Evolutionary conservation across 1,140 invertebrate species (phyloP).

Genomic region (Plectrocnemia conspersa): DNA sequence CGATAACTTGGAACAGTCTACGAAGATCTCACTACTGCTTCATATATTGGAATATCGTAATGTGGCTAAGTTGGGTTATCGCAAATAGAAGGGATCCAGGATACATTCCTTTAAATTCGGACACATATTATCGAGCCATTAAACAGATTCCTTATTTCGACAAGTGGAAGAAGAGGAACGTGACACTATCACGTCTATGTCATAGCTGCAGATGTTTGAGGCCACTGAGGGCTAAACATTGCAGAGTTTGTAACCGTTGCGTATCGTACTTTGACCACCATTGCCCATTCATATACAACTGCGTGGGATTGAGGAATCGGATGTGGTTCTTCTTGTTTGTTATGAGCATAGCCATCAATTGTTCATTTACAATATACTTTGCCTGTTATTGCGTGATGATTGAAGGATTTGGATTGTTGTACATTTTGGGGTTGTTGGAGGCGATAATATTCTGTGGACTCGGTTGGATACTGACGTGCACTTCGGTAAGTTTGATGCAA

Average conservation of each 20-base stretch:
- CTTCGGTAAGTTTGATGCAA: conserved; percentile 73
- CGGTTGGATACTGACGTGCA: conserved; percentile 81
- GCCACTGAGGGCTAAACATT: conserved; percentile 85
- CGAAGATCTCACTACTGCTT: conserved; percentile 83
- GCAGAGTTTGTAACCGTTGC: conserved; percentile 85
- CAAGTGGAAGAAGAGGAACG: conserved; percentile 81
- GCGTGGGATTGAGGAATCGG: conserved; percentile 78
- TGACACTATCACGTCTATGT: conserved; percentile 80
- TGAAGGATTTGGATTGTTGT: conserved; percentile 78
- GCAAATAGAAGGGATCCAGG: conserved; percentile 85
- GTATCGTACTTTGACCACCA: conserved; percentile 92
- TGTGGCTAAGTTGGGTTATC: conserved; percentile 90
- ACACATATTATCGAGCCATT: conserved; percentile 83
- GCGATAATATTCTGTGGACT: conserved; percentile 77
- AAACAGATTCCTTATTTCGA: conserved; percentile 86
- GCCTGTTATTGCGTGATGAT: conserved; percentile 80
- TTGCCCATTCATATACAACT: conserved; percentile 93
- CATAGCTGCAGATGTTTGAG: conserved; percentile 85
- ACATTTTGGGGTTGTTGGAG: conserved; percentile 74
- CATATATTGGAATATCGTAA: conserved; percentile 81
- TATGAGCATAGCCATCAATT: conserved; percentile 78
- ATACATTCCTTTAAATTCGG: conserved; percentile 81
- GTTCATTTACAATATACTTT: conserved; percentile 82
- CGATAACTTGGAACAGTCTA: conserved; percentile 84
- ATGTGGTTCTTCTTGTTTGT: conserved; percentile 92